These are phyloP conservation scores for Girardinus metallicus DNA, from an alignment of 2,797 vertebrate species.

Conservation along the genomic window DNA sequence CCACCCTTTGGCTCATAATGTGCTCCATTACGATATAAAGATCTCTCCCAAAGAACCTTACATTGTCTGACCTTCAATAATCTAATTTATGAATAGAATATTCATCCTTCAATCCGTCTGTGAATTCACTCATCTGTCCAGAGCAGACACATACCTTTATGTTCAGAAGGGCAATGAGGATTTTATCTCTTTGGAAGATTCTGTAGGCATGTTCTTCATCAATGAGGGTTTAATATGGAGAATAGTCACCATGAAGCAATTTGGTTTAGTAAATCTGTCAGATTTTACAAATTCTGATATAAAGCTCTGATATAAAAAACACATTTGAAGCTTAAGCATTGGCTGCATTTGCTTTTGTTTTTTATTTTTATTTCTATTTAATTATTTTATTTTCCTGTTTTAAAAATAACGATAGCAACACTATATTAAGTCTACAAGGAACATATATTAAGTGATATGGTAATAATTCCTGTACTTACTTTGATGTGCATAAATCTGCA, in stretches of 20 bases:
- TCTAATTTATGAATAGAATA: slow-evolving; percentile 39
- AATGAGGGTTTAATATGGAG: slow-evolving; percentile 15
- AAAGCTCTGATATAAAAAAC: slow-evolving; percentile 1
- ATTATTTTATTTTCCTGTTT: not conserved
- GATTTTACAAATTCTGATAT: slow-evolving; percentile 33
- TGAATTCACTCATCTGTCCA: slow-evolving; percentile 26
- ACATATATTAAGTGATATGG: not conserved
- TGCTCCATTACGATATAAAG: slow-evolving; percentile 7
- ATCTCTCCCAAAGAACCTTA: slow-evolving; percentile 10
- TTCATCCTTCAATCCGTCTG: slow-evolving; percentile 36
- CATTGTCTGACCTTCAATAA: slow-evolving; percentile 32
- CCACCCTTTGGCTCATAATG: not conserved
- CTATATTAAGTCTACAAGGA: no score
- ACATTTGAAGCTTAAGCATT: not conserved
- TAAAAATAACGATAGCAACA: not conserved
- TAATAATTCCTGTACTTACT: not conserved
- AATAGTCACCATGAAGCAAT: slow-evolving; percentile 20
- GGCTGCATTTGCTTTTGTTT: not conserved
- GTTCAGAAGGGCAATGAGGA: slow-evolving; percentile 26
- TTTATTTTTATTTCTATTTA: not conserved
- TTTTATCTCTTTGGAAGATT: slow-evolving; percentile 37
- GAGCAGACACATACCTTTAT: slow-evolving; percentile 13
- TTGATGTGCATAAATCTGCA: slow-evolving; percentile 2
- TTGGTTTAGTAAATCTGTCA: slow-evolving; percentile 19
- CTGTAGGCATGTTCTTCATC: slow-evolving; percentile 27